Conservation (phyloP, 2,797 vertebrate genomes). For the Dallia pectoralis region DNA sequence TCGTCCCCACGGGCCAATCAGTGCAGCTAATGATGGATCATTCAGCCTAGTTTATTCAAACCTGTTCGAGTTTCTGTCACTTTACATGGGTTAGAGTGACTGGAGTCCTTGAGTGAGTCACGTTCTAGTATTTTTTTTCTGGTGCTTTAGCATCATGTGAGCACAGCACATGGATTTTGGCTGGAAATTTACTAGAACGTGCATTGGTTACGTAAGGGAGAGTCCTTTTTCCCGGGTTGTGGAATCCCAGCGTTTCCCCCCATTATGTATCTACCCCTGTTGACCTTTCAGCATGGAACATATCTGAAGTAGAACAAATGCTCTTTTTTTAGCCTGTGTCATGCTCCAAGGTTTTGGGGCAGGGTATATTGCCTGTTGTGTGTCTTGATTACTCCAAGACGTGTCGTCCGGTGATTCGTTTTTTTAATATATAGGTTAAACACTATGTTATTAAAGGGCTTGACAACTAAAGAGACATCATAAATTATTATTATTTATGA, state of each 20-base stretch:
- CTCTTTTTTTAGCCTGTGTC: constrained; percentile 54
- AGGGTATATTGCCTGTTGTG: background rate
- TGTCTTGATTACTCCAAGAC: background rate
- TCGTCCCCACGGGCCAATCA: too few relatives aligned
- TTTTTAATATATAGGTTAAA: background rate
- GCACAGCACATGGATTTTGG: constrained; percentile 43
- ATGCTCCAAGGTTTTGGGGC: constrained; percentile 28
- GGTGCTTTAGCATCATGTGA: background rate
- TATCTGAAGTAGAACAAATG: constrained; percentile 65
- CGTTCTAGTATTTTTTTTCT: background rate
- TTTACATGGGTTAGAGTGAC: too few relatives aligned
- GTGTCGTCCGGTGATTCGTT: too few relatives aligned
- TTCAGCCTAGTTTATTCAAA: too few relatives aligned
- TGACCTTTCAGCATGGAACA: constrained; percentile 59
- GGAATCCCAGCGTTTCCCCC: constrained; percentile 64
- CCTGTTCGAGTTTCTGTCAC: too few relatives aligned
- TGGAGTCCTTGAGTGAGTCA: background rate
- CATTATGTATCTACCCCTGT: constrained; percentile 57
- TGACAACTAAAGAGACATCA: constrained; percentile 8
- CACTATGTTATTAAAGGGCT: background rate
- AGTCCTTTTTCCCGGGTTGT: constrained; percentile 58
- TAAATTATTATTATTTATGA: too few relatives aligned
- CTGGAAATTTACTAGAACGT: constrained; percentile 51
- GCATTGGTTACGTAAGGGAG: constrained; percentile 43
- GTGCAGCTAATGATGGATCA: too few relatives aligned